Evolutionary conservation across 1,140 invertebrate species (phyloP).

Genomic region (Calosoma granatense): DNA sequence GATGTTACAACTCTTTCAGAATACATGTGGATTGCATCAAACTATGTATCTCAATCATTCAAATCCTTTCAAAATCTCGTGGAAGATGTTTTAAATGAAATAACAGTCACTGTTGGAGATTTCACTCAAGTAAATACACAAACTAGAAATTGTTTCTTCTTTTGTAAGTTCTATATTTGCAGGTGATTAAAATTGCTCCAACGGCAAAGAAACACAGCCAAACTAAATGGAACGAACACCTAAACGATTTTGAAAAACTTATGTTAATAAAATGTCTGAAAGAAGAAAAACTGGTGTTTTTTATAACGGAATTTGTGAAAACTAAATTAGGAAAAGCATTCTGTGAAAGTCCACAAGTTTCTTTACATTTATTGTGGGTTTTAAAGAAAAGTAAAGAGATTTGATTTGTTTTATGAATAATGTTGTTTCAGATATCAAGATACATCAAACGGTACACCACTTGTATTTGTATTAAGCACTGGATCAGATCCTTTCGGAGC

Average conservation of each 20-base stretch:
- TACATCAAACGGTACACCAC: slow-evolving; percentile 59
- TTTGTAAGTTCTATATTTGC: slow-evolving; percentile 15
- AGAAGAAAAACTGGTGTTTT: slow-evolving; percentile 74
- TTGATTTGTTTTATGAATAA: slow-evolving; percentile 11
- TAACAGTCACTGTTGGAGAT: slow-evolving; percentile 46
- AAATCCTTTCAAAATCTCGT: slow-evolving; percentile 40
- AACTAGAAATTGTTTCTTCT: background rate
- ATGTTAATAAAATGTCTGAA: slow-evolving; percentile 68
- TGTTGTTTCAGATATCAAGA: slow-evolving; percentile 50
- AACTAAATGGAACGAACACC: slow-evolving; percentile 46
- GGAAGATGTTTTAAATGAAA: slow-evolving; percentile 42
- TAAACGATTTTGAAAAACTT: slow-evolving; percentile 69
- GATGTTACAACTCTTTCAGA: slow-evolving; percentile 41
- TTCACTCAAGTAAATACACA: slow-evolving; percentile 40
- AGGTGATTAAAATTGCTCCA: slow-evolving; percentile 44
- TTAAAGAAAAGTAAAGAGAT: slow-evolving; percentile 25
- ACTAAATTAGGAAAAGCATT: slow-evolving; percentile 65
- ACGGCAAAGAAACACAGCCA: slow-evolving; percentile 33
- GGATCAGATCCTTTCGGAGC: slow-evolving; percentile 82
- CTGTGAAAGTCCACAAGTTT: slow-evolving; percentile 63
- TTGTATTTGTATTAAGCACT: slow-evolving; percentile 84
- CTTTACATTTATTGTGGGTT: slow-evolving; percentile 55
- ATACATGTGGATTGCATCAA: slow-evolving; percentile 48
- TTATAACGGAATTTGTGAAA: slow-evolving; percentile 67
- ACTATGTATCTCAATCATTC: slow-evolving; percentile 48